Evolutionary conservation across 1,140 invertebrate species (phyloP).

Genomic region (Platyura marginata): DNA sequence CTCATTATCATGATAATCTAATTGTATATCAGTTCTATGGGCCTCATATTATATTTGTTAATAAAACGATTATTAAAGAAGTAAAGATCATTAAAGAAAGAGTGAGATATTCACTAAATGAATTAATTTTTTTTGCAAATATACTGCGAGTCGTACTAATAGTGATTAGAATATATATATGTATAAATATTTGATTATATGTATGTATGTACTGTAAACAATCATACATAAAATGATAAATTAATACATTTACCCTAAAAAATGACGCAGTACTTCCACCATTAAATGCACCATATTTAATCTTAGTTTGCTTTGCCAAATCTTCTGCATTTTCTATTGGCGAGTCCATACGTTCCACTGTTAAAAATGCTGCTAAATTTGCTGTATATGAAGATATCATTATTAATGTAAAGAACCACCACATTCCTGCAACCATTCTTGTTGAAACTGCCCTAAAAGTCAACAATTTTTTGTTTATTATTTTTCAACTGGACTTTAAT

Average conservation of each 20-base stretch:
- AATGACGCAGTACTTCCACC: slow-evolving; percentile 84
- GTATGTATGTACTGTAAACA: neutral
- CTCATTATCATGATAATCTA: too few species aligned
- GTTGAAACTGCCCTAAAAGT: slow-evolving; percentile 60
- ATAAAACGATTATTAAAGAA: too few species aligned
- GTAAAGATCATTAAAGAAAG: too few species aligned
- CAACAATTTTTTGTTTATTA: neutral
- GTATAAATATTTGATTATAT: neutral
- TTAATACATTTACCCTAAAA: slow-evolving; percentile 81
- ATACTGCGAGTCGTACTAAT: too few species aligned
- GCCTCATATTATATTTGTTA: too few species aligned
- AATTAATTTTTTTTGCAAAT: too few species aligned
- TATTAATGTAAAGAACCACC: slow-evolving; percentile 97
- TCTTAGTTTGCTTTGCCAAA: slow-evolving; percentile 88
- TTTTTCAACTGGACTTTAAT: too few species aligned
- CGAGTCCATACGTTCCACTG: slow-evolving; percentile 89
- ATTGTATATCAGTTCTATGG: too few species aligned
- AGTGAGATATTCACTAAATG: too few species aligned
- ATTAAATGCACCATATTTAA: slow-evolving; percentile 88
- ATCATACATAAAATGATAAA: slow-evolving; percentile 6
- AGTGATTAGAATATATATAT: too few species aligned
- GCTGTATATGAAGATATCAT: slow-evolving; percentile 98
- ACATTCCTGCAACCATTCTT: slow-evolving; percentile 78
- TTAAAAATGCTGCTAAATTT: slow-evolving; percentile 92
- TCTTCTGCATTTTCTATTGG: slow-evolving; percentile 93